Evolutionary conservation across 2,797 vertebrate genomes (phyloP).

Genomic region (Sebastes cheni): DNA sequence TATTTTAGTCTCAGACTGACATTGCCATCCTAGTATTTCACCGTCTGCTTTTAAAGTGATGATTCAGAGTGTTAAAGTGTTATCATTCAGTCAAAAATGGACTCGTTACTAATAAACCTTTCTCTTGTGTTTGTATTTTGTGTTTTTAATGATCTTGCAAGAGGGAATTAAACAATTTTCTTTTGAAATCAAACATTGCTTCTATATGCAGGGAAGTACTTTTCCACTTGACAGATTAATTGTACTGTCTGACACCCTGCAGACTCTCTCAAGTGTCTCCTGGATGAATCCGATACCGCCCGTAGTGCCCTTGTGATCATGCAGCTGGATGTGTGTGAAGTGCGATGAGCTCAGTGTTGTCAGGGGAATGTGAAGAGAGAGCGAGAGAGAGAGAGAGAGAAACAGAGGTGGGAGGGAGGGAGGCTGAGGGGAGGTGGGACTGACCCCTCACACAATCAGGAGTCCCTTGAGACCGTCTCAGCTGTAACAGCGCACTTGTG

Average conservation of each 20-base stretch:
- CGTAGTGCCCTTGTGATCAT: conserved; percentile 30
- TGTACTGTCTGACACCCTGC: background rate
- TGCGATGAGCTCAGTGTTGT: conserved; percentile 63
- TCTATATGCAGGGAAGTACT: background rate
- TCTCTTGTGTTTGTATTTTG: background rate
- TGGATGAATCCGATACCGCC: conserved; percentile 25
- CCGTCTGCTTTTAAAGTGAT: background rate
- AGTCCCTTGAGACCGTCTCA: conserved; percentile 67
- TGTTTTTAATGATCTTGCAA: background rate
- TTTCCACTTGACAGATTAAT: background rate
- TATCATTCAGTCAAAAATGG: background rate
- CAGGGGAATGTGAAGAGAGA: conserved; percentile 38
- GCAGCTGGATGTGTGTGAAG: conserved; percentile 53
- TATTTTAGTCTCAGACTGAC: background rate
- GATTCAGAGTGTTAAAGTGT: background rate
- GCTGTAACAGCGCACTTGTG: conserved; percentile 73
- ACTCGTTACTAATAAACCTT: background rate
- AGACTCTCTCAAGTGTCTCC: conserved; percentile 1
- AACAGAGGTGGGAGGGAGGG: background rate
- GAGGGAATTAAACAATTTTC: background rate
- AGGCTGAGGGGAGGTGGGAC: conserved; percentile 16
- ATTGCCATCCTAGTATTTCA: background rate
- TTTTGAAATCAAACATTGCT: background rate
- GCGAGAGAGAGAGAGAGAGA: background rate
- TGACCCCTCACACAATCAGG: conserved; percentile 66